phyloP scores from a whole-genome alignment of 2,113 vertebrate species.

The Talpa occidentalis region DNA sequence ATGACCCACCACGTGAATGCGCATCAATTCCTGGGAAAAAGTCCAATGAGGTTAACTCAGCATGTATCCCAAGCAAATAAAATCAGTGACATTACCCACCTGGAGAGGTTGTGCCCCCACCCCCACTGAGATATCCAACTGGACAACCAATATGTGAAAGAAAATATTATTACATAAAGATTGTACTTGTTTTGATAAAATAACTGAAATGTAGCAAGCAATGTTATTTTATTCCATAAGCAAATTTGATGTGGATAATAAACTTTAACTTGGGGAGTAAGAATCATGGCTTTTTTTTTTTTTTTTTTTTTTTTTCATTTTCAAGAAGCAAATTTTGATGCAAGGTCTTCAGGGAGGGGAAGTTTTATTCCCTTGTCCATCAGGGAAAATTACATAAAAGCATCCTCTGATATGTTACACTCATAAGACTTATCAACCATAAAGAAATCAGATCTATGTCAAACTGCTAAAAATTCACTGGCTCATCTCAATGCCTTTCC shows the following conservation, averaged over 20 bases:
- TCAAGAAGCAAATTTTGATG: neutral
- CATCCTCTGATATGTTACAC: neutral
- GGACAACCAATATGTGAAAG: neutral
- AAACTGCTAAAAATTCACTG: neutral
- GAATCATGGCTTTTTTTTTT: neutral
- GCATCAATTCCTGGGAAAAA: conserved; percentile 97
- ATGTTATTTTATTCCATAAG: neutral
- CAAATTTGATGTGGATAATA: neutral
- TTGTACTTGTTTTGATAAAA: conserved; percentile 1
- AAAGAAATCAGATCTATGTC: neutral
- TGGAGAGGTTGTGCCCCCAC: neutral
- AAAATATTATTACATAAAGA: neutral
- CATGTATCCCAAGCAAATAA: conserved; percentile 82
- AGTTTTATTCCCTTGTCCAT: neutral
- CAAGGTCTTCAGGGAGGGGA: neutral
- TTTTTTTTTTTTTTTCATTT: neutral
- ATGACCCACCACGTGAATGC: conserved; percentile 95
- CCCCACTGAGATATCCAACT: neutral
- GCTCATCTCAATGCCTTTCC: neutral
- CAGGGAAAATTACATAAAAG: neutral
- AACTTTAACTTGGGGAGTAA: conserved; percentile 20
- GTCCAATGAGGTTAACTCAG: conserved; percentile 94
- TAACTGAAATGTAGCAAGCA: neutral
- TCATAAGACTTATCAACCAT: neutral
- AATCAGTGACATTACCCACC: conserved; percentile 79